Percentiles rank a stretch among this genome's conserved stretches.
Evolutionary conservation across 2,113 vertebrate species (phyloP).

Genomic region (Nothocercus nigrocapillus): DNA sequence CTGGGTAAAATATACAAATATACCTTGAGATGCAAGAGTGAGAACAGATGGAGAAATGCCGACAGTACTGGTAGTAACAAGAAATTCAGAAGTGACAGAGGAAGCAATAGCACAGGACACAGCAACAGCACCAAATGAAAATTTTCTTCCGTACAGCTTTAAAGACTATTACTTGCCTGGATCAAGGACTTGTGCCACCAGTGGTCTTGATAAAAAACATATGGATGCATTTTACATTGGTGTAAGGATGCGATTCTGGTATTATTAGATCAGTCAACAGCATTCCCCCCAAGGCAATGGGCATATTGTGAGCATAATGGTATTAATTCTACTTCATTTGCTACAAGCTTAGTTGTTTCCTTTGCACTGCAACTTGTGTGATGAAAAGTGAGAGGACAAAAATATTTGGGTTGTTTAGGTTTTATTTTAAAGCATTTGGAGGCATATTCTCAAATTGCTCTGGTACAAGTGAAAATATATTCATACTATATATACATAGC

Average conservation of each 20-base stretch:
- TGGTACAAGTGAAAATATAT: background rate
- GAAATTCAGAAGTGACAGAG: background rate
- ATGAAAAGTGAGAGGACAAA: constrained; percentile 38
- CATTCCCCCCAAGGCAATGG: constrained; percentile 20
- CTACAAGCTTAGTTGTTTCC: constrained; percentile 55
- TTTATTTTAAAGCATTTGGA: background rate
- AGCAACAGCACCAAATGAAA: constrained; percentile 42
- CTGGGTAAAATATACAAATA: background rate
- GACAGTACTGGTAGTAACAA: background rate
- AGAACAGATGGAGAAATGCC: background rate
- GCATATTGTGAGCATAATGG: constrained; percentile 63
- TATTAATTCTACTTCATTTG: constrained; percentile 74
- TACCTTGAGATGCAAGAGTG: background rate
- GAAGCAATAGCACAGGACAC: constrained; percentile 1
- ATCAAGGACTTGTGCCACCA: constrained; percentile 69
- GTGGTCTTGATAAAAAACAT: constrained; percentile 63
- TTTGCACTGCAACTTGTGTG: background rate
- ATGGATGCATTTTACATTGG: constrained; percentile 54
- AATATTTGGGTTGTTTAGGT: background rate
- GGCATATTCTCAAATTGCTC: background rate
- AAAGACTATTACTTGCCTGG: constrained; percentile 49
- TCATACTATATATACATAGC: background rate
- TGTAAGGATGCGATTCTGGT: constrained; percentile 64
- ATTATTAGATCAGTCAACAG: constrained; percentile 58
- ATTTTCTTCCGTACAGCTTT: constrained; percentile 44